phyloP scores from a whole-genome alignment of 1,140 invertebrate genomes.

The Meloidogyne floridensis region DNA sequence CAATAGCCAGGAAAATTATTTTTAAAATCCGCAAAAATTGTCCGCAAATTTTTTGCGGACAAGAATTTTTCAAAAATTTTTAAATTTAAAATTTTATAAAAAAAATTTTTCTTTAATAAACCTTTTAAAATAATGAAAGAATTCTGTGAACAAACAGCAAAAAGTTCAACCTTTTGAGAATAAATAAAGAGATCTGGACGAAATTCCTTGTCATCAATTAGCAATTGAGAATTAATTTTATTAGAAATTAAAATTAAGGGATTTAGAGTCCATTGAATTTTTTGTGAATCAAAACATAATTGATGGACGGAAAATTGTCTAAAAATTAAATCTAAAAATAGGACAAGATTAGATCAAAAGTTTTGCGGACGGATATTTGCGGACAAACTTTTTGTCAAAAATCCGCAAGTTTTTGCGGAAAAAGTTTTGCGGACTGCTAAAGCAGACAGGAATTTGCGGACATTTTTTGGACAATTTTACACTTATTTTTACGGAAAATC shows the following conservation, averaged over 20 bases:
- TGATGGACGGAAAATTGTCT: background rate
- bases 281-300: background rate
- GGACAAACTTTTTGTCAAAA: no score
- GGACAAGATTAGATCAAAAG: no score
- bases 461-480: no score
- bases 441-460: no score
- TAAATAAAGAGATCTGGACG: slow-evolving; percentile 11
- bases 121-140: background rate
- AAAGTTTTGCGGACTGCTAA: background rate
- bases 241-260: background rate
- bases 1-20: no score
- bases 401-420: background rate
- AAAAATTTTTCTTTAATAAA: background rate
- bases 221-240: background rate
- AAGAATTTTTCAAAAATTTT: background rate
- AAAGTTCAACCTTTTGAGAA: background rate
- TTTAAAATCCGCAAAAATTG: no score
- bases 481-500: no score
- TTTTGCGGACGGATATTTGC: no score
- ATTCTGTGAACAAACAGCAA: slow-evolving; percentile 1
- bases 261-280: background rate
- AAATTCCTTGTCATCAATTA: background rate
- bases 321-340: background rate
- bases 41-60: no score
- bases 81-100: background rate